Evolutionary conservation across 1,140 invertebrate genomes (phyloP), one percentile per base, ranked within the genome.

Genomic region (Drosophila azteca): DNA sequence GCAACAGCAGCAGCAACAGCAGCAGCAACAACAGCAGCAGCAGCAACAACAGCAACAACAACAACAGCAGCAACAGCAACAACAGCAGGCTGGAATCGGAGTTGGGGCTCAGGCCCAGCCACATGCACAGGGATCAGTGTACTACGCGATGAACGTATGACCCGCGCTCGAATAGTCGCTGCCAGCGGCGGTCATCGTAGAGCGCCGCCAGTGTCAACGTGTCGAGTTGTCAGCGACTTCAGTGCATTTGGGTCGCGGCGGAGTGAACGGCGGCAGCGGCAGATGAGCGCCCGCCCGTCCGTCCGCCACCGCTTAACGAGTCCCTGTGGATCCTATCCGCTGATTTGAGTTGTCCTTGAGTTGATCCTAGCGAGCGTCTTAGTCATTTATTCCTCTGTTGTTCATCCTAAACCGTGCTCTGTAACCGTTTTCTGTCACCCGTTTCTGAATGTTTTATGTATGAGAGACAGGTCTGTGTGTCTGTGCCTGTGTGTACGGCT

Each of bases 61-160:
- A 22, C 71, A 70, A 11, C 79, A 67, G 15, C 69, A 63, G 20
- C 77, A 74, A 5, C 77, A 75, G 29, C 57, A 58, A 13, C 64
- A 73, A 44, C 59, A 51, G 50, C 62, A 48, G 64, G 45, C 44
- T 6, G 69, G 46, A 5, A 61, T 46, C 22, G 61, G 63, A 39
- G 63, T 67, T 15, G 60, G 70, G 11, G 65, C 72, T 39, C 35
- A 39, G 31, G 68, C 80, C 24, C 64, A 89, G 58, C 35, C 35
- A 39, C 35, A 39, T 39, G 69, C 79, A 15, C 85, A 84, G 66
- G 85, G 90, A 45, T 90, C 92, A 11, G 91, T 93, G 9, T 93
- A 92, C 64, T 93, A 93, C 73, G 91, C 92, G 24, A 93, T 93
- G 92, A 93, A 93, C 62, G 92, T 93, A 89, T 93, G 92, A 93